Evolutionary conservation across 92 coral and sea anemone species (phyloP), one percentile per base, ranked within the genome.

Genomic region (Siderastrea radians): DNA sequence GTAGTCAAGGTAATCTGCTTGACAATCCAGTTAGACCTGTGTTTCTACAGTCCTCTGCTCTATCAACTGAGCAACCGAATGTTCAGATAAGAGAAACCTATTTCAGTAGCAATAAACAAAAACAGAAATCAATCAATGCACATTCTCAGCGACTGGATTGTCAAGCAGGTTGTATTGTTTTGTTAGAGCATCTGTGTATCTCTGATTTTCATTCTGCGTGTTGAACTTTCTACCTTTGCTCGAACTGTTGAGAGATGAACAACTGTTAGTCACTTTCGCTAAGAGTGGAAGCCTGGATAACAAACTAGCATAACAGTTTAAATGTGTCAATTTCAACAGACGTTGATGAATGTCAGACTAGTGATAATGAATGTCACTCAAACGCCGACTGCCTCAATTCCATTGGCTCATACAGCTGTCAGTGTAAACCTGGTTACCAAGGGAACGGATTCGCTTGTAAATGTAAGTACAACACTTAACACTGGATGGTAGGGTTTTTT

Each of bases 321-420:
- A 74, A 51, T 74, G 48, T 77, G 17, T 60, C 44, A 58, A 43
- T 54, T 77, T 77, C 63, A 75, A 17, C 80, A 95, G 98, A 95
- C 70, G 65, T 68, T 8, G 94, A 95, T 68, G 98, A 95, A 81
- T 95, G 98, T 60, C 82, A 74, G 10, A 53, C 84, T 5, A 84
- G 38, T 3, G 79, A 63, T 7, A 68, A 75, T 45, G 72, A 88
- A 0, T 95, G 96, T 76, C 87, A 90, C 84, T 53, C 87, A 19
- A 86, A 90, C 26, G 98, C 98, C 15, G 93, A 90, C 66, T 95
- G 98, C 73, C 71, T 79, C 76, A 95, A 95, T 77, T 59, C 89
- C 6, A 59, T 74, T 45, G 96, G 98, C 7, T 93, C 96, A 7
- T 95, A 93, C 75, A 87, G 80, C 64, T 95, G 98, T 72, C 90